Base-by-base conservation (phyloP, 2,888 invertebrate species). In the Trichacis sp. region DNA sequence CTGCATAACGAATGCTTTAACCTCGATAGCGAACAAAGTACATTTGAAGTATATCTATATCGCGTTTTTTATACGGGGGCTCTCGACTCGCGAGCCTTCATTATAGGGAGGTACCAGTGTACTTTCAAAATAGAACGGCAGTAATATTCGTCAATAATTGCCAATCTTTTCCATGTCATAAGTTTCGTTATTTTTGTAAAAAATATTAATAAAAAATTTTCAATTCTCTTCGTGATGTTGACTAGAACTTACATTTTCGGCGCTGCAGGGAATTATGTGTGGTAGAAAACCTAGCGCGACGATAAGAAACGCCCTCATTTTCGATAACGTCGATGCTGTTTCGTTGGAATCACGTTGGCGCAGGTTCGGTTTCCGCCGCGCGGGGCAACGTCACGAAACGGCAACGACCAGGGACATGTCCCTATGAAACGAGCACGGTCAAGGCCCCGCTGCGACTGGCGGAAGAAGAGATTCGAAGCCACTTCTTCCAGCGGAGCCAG, bases 401-500 rank as follows among this genome's bases (percentile, higher is more conserved):
- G 33, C 70, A 8, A 24, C 24, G 24, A 64, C 70, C 70, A 69
- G 65, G 69, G 66, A 71, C 76, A 77, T 77, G 65, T 76, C 74
- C 70, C 69, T 73, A 70, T n/a, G 72, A 63, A 72, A 67, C 67
- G 73, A 68, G 73, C 74, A 67, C 74, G 71, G 70, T 72, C 70
- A 71, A 73, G 69, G 78, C 76, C 73, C 69, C 74, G 68, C 65
- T 71, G 62, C 71, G 74, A 77, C 76, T 77, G 75, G 73, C 70
- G 75, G 74, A 69, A 69, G 24, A 24, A n/a, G 70, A 71, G 69
- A 67, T 70, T 73, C 73, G 71, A 74, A 76, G 75, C 77, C 75
- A 73, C 73, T 78, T 24, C 76, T 78, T 77, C 77, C 63, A 71
- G 73, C 68, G 79, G 77, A 62, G 65, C 54, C n/a, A n/a, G n/a